A percentile compares a stretch with the other conserved stretches of the same genome.
Conservation (phyloP, 2,797 vertebrate genomes). For the Eidolon dupreanum region DNA sequence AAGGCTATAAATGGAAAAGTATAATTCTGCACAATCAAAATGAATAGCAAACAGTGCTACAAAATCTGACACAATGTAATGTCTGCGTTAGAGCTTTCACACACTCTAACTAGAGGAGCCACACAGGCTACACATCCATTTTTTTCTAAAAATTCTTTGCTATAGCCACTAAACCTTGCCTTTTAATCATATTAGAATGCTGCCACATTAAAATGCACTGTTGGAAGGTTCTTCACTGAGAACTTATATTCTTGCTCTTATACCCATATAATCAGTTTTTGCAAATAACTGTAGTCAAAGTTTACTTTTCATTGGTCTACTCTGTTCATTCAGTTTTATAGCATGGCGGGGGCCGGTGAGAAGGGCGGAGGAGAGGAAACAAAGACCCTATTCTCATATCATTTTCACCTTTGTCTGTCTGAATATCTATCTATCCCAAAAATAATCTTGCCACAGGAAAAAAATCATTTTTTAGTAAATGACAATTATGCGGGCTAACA, state of each 20-base stretch:
- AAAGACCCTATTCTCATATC: not conserved
- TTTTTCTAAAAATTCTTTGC: not conserved
- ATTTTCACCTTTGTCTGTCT: not conserved
- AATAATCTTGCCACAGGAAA: not conserved
- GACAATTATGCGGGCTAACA: not conserved
- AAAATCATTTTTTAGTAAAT: slow-evolving; percentile 1
- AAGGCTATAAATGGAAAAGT: not conserved
- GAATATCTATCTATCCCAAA: not conserved
- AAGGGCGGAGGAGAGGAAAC: not conserved
- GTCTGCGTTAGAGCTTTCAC: not conserved
- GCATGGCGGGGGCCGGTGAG: not conserved
- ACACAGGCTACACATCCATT: not conserved
- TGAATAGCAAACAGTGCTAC: not conserved
- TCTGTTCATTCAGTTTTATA: not conserved
- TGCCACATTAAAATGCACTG: not conserved
- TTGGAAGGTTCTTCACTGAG: not conserved
- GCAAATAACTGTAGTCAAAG: not conserved
- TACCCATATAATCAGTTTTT: not conserved
- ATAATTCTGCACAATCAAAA: not conserved
- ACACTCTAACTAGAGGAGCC: not conserved
- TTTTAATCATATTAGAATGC: not conserved
- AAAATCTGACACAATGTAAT: not conserved
- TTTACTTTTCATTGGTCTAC: not conserved
- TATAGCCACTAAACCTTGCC: not conserved
- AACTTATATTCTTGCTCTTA: not conserved